These are phyloP conservation scores for Pseudococcus viburni DNA, from an alignment of 2,888 invertebrate species.

Conservation along the genomic window DNA sequence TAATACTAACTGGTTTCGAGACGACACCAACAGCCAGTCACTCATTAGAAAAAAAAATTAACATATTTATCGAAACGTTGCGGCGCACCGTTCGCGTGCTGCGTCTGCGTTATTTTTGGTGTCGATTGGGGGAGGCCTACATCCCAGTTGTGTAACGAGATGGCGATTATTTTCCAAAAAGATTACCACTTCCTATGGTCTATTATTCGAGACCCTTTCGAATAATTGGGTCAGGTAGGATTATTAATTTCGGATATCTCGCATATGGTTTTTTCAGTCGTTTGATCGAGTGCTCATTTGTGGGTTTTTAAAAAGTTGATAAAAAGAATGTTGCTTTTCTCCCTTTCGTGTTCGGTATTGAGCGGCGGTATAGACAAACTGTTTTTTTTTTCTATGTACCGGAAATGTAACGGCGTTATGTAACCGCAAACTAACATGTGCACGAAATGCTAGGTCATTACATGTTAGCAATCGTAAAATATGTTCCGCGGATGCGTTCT, in stretches of 20 bases:
- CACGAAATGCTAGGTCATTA: constrained; percentile 66
- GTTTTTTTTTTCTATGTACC: constrained; percentile 60
- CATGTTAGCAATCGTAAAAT: constrained; percentile 64
- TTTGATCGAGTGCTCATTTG: constrained; percentile 12
- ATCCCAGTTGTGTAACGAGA: neutral
- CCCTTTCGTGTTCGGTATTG: neutral
- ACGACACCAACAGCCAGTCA: neutral
- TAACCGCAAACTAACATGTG: constrained; percentile 66
- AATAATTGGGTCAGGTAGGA: constrained; percentile 32
- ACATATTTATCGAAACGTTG: constrained; percentile 21
- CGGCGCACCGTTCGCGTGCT: neutral
- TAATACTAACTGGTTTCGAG: neutral
- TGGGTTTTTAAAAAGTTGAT: neutral
- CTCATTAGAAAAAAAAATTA: constrained; percentile 32
- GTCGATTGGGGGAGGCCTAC: neutral
- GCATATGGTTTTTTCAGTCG: constrained; percentile 28
- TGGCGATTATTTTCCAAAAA: constrained; percentile 15
- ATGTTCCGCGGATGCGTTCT: constrained; percentile 50
- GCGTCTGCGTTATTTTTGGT: neutral
- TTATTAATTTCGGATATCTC: constrained; percentile 3
- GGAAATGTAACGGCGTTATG: constrained; percentile 66
- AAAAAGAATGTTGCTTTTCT: constrained; percentile 12
- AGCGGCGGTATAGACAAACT: constrained; percentile 53
- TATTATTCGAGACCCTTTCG: constrained; percentile 3
- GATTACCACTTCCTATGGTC: neutral